Conservation (phyloP, 2,888 invertebrate genomes). For the Saturnia japonica region DNA sequence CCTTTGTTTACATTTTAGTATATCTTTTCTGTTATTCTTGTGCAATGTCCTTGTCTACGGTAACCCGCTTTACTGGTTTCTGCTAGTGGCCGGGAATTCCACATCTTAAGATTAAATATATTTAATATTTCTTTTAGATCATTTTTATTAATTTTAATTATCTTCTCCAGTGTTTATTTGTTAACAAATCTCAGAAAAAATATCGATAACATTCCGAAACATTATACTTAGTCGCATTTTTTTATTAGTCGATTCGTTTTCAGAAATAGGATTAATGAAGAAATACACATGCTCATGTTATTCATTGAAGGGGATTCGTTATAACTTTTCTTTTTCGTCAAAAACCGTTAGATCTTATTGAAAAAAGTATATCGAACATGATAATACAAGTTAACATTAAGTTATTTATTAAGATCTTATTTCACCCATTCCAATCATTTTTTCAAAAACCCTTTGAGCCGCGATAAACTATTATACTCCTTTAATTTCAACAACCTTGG, state of each 20-base stretch:
- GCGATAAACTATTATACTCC: conserved; percentile 5
- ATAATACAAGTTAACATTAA: background rate
- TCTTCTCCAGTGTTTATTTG: background rate
- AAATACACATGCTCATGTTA: too few relatives aligned
- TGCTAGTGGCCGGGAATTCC: background rate
- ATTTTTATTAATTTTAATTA: conserved; percentile 14
- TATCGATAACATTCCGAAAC: background rate
- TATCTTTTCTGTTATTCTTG: conserved; percentile 25
- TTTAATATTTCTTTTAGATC: background rate
- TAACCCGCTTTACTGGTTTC: conserved; percentile 19
- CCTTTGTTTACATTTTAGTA: conserved; percentile 37
- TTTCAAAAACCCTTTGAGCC: background rate
- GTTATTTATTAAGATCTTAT: background rate
- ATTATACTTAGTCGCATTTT: background rate
- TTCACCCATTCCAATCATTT: background rate
- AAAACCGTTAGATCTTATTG: conserved; percentile 18
- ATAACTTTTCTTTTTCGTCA: conserved; percentile 14
- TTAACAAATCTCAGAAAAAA: background rate
- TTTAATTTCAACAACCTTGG: conserved; percentile 8
- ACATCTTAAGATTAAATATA: background rate
- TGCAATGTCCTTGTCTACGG: conserved; percentile 10
- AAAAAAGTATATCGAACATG: too few relatives aligned
- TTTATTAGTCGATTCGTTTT: background rate
- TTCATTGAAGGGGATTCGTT: background rate
- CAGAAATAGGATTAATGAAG: background rate